Evolutionary conservation across 1,140 invertebrate species (phyloP).

Genomic region (Habropoda laboriosa): DNA sequence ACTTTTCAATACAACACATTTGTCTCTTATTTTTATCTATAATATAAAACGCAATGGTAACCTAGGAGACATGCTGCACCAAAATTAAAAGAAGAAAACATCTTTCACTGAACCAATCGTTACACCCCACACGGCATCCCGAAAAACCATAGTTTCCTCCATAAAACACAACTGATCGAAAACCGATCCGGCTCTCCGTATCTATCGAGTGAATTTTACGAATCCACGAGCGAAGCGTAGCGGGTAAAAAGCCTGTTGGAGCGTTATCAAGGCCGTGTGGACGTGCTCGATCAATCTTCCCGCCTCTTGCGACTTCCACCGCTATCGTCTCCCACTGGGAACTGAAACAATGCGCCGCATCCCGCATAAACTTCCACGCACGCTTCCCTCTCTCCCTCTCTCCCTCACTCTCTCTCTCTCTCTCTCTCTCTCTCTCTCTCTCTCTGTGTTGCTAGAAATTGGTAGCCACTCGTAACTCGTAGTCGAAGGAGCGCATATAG

Average conservation of each 20-base stretch:
- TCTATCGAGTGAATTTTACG: neutral
- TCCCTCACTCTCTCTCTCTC: too few species aligned
- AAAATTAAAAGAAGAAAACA: too few species aligned
- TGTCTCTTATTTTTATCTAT: too few species aligned
- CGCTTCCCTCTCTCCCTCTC: too few species aligned
- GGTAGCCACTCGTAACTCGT: conserved; percentile 55
- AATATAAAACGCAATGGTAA: too few species aligned
- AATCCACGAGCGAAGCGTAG: neutral
- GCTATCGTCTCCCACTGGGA: neutral
- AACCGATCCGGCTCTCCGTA: neutral
- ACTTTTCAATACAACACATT: too few species aligned
- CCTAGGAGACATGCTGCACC: too few species aligned
- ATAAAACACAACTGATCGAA: too few species aligned
- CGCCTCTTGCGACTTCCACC: conserved; percentile 8
- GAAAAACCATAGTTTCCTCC: too few species aligned
- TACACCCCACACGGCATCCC: too few species aligned
- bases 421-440: too few species aligned
- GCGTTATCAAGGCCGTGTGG: neutral
- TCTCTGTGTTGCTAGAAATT: conserved; percentile 11
- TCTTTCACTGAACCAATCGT: too few species aligned
- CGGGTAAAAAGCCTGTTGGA: neutral
- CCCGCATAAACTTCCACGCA: conserved; percentile 46
- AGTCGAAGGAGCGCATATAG: conserved; percentile 26
- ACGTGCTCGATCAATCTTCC: conserved; percentile 31
- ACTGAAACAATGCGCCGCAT: conserved; percentile 44